Conservation (phyloP, 2,113 vertebrate genomes). For the Rhizomys pruinosus region DNA sequence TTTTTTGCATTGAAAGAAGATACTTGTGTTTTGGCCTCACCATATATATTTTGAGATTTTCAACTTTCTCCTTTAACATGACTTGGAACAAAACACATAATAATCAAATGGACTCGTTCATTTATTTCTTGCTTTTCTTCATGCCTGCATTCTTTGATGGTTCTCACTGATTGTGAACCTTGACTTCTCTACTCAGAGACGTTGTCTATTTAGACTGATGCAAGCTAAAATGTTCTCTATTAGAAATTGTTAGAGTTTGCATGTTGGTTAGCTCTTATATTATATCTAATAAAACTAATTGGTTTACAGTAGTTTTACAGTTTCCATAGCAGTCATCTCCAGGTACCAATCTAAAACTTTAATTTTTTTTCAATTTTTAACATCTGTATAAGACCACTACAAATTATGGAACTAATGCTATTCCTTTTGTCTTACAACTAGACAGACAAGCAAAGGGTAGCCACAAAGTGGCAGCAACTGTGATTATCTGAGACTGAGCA, state of each 20-base stretch:
- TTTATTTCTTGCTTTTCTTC: background rate
- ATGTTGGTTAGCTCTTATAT: background rate
- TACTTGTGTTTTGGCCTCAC: background rate
- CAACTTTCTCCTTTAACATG: background rate
- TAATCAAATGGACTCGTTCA: background rate
- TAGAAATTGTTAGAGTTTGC: rapidly evolving
- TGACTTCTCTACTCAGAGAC: background rate
- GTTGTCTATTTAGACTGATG: background rate
- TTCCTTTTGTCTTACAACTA: background rate
- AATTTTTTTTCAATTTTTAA: conserved; percentile 39
- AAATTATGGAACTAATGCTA: conserved; percentile 77
- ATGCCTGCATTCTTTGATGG: background rate
- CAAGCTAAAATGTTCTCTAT: background rate
- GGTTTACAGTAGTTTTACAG: conserved; percentile 48
- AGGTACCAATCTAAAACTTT: conserved; percentile 70
- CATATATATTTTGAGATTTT: background rate
- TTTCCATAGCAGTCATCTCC: conserved; percentile 51
- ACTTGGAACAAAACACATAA: background rate
- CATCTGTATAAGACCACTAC: conserved; percentile 75
- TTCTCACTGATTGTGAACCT: background rate
- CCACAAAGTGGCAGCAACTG: conserved; percentile 75
- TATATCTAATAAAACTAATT: conserved; percentile 38
- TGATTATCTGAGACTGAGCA: conserved; percentile 78
- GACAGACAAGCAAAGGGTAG: conserved; percentile 80
- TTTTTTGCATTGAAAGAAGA: background rate